phyloP scores from a whole-genome alignment of 1,140 invertebrate species.

The Bradynema listronoti region DNA sequence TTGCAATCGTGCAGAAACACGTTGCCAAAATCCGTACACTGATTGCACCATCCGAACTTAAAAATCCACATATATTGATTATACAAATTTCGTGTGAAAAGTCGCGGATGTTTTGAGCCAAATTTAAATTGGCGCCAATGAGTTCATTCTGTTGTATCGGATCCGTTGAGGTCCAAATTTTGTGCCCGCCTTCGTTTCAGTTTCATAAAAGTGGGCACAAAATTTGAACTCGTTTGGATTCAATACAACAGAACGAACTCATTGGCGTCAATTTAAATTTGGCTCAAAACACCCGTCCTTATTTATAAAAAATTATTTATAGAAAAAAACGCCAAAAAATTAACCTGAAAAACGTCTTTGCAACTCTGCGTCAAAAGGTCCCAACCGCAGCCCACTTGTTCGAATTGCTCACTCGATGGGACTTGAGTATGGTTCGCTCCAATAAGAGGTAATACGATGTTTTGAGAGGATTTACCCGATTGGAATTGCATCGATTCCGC shows the following conservation, averaged over 20 bases:
- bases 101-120: too few species aligned
- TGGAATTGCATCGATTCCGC: slow-evolving; percentile 2
- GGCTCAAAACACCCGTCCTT: too few species aligned
- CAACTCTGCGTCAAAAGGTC: slow-evolving; percentile 24
- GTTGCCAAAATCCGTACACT: slow-evolving; percentile 29
- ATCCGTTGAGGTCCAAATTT: too few species aligned
- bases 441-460: too few species aligned
- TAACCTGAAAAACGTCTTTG: slow-evolving; percentile 17
- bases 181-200: too few species aligned
- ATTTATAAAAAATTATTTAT: slow-evolving; percentile 9
- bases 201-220: too few species aligned
- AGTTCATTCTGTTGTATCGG: too few species aligned
- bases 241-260: too few species aligned
- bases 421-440: slow-evolving; percentile 1
- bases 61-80: slow-evolving; percentile 20
- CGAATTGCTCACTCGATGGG: slow-evolving; percentile 20
- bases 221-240: too few species aligned
- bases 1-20: slow-evolving; percentile 27
- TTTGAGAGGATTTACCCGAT: neutral
- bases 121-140: too few species aligned
- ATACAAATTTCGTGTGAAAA: neutral
- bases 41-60: slow-evolving; percentile 25
- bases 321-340: neutral
- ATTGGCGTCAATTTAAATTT: too few species aligned
- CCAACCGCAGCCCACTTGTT: slow-evolving; percentile 28